Evolutionary conservation across 2,888 invertebrate genomes (phyloP).

Genomic region (Pterostichus madidus): DNA sequence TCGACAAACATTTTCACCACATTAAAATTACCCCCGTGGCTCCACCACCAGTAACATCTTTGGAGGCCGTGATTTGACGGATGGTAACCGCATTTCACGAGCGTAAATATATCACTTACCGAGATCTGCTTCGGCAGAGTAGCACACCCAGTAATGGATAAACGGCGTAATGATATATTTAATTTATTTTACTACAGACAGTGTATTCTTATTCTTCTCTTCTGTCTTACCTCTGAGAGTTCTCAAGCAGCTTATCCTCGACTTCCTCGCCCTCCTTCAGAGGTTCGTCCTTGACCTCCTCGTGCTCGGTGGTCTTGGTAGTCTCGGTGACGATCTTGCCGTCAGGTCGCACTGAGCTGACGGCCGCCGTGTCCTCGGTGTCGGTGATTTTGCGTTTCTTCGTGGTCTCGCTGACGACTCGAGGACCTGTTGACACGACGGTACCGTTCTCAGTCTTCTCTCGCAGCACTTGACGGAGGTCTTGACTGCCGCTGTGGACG

Average conservation of each 20-base stretch:
- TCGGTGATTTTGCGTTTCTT: conserved; percentile 90
- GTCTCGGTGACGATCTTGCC: conserved; percentile 93
- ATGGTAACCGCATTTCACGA: too few species aligned
- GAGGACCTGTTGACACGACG: conserved; percentile 84
- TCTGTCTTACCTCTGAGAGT: conserved; percentile 74
- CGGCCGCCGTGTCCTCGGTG: conserved; percentile 90
- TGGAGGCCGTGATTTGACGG: too few species aligned
- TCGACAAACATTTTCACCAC: too few species aligned
- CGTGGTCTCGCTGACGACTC: conserved; percentile 86
- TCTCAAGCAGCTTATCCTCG: conserved; percentile 78
- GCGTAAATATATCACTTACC: too few species aligned
- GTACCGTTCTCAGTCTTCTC: conserved; percentile 81
- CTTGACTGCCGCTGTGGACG: conserved; percentile 82
- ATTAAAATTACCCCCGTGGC: too few species aligned
- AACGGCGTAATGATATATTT: too few species aligned
- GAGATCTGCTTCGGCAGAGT: too few species aligned
- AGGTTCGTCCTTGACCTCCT: conserved; percentile 90
- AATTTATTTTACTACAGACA: too few species aligned
- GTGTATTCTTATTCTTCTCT: too few species aligned
- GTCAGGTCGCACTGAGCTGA: conserved; percentile 88
- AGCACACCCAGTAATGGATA: too few species aligned
- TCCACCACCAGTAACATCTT: too few species aligned
- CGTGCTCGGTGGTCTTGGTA: conserved; percentile 90
- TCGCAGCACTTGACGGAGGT: conserved; percentile 85
- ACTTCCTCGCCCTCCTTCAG: conserved; percentile 81